These are phyloP conservation scores for Falco berigora DNA, from an alignment of 2,797 vertebrate species.

Conservation along the genomic window DNA sequence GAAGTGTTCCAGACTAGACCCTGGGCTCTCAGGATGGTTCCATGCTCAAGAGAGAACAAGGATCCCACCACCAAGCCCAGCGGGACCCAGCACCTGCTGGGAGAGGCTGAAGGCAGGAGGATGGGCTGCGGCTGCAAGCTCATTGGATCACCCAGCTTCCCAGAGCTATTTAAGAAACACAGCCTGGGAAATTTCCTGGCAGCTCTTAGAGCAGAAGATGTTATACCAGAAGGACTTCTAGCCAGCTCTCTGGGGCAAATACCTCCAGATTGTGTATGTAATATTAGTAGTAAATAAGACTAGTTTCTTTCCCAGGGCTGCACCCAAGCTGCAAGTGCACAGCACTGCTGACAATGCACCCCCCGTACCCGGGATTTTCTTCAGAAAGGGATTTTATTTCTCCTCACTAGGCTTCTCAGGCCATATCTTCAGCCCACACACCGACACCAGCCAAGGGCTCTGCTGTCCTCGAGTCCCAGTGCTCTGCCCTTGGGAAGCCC, in stretches of 20 bases:
- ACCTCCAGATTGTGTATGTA: neutral
- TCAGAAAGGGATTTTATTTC: neutral
- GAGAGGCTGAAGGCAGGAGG: neutral
- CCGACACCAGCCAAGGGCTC: neutral
- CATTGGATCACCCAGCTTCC: neutral
- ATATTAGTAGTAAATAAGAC: neutral
- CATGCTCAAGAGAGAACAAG: neutral
- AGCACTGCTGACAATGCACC: neutral
- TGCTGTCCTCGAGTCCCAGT: neutral
- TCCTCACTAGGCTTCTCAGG: neutral
- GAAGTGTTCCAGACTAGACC: neutral
- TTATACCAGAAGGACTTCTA: neutral
- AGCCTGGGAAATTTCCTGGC: neutral
- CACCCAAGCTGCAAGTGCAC: neutral
- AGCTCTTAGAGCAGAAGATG: neutral
- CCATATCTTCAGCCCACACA: neutral
- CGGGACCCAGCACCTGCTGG: accelerated
- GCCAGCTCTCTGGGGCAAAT: neutral
- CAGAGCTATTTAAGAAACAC: neutral
- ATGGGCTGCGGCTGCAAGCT: neutral
- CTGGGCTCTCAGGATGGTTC: neutral
- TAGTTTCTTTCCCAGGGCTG: neutral
- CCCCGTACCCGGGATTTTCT: neutral
- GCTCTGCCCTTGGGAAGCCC: neutral
- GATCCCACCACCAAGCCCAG: neutral